Evolutionary conservation across 2,797 vertebrate genomes (phyloP).

Genomic region (Poeciliopsis gracilis): DNA sequence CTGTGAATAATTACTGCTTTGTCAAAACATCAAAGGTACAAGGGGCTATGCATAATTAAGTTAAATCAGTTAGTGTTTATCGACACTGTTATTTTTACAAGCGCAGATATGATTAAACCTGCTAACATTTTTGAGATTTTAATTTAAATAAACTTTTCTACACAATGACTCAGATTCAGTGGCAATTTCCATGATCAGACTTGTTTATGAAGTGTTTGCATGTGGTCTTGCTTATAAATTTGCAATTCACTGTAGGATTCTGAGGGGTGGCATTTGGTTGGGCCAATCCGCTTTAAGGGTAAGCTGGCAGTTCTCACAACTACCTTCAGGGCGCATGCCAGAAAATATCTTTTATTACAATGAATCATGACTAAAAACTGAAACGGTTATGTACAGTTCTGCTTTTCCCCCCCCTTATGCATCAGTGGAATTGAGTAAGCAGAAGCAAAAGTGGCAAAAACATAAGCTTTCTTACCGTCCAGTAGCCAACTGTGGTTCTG

Average conservation of each 20-base stretch:
- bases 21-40: not conserved
- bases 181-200: not conserved
- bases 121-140: not conserved
- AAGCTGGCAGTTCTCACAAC: conserved; percentile 14
- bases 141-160: not conserved
- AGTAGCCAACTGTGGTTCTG: conserved; percentile 88
- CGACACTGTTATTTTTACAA: not conserved
- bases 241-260: conserved; percentile 6
- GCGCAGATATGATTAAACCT: not conserved
- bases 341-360: conserved; percentile 10
- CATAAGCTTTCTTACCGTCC: conserved; percentile 83
- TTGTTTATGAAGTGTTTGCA: conserved; percentile 1
- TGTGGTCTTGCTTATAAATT: conserved; percentile 11
- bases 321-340: conserved; percentile 5
- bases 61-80: not conserved
- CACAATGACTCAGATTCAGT: not conserved
- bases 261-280: conserved; percentile 36
- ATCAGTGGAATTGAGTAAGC: not conserved
- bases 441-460: conserved; percentile 1
- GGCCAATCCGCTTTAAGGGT: conserved; percentile 60
- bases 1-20: not conserved
- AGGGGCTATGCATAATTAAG: not conserved
- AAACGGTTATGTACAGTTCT: not conserved
- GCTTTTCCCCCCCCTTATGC: not conserved
- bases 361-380: not conserved